Base-by-base conservation (phyloP, 2,113 vertebrate genomes). In the Psittacus erithacus region DNA sequence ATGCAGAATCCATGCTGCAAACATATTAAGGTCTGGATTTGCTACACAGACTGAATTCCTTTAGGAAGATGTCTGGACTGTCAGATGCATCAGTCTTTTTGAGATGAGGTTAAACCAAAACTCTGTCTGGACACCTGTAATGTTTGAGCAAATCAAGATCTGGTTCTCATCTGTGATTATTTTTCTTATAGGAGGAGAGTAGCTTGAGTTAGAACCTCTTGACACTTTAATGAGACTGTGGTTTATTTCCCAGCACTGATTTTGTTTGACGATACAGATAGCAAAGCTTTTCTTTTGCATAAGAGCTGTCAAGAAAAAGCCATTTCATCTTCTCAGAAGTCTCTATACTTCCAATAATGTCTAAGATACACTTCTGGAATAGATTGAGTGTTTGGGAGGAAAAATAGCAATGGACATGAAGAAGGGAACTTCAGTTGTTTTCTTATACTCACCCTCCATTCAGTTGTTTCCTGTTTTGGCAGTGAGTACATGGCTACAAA, bases 381-480 rank as follows among this genome's bases (percentile, higher is more conserved):
- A 82, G 60, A 71, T 3, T 33, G 80, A 86, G 10, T 90, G 35
- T 60, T 88, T 88, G 83, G 39, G 50, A 55, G 52, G 41, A n/a
- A 65, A 94, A 86, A 38, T 0, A 78, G 86, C 43, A 57, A 27
- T 93, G 62, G 83, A 86, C 4, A 2, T 53, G 88, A 71, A 68
- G 75, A 77, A 73, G 67, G 94, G 86, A 96, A 84, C 88, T 92
- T 38, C 10, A 27, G 55, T 83, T 96, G 69, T 96, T 95, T 95
- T 92, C 74, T 91, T 86, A 53, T 3, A 5, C 65, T 86, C 90
- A 92, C 25, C 1, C 84, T 96, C 44, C 69, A 81, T 93, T 95
- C 74, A 82, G 91, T 95, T 96, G 92, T 92, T 97, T 96, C 95
- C 90, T 96, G 95, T 97, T 97, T 94, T 92, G 95, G 91, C 95